These are phyloP conservation scores for Sturmia bella DNA, from an alignment of 2,888 invertebrate species.

Conservation along the genomic window DNA sequence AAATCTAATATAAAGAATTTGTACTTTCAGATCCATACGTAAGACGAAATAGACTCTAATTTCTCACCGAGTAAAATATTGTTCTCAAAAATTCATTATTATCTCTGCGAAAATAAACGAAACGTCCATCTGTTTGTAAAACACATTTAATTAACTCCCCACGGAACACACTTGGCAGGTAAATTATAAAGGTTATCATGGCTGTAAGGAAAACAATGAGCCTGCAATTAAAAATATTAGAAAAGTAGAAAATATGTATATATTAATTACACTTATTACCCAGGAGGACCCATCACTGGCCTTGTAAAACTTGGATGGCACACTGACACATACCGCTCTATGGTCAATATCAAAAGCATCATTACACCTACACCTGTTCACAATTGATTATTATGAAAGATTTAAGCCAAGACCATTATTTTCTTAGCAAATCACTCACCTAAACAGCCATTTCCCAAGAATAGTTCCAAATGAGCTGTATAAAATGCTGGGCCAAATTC, in stretches of 20 bases:
- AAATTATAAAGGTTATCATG: slow-evolving; percentile 85
- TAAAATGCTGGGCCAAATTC: slow-evolving; percentile 86
- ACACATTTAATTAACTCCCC: slow-evolving; percentile 84
- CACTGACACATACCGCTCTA: slow-evolving; percentile 89
- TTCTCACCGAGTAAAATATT: slow-evolving; percentile 83
- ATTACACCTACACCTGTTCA: slow-evolving; percentile 86
- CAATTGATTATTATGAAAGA: not conserved
- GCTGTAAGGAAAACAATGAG: slow-evolving; percentile 86
- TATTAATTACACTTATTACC: slow-evolving; percentile 76
- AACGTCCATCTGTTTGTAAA: slow-evolving; percentile 82
- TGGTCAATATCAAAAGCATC: slow-evolving; percentile 88
- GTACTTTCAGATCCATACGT: too few relatives aligned
- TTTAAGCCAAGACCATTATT: not conserved
- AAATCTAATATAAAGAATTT: slow-evolving; percentile 80
- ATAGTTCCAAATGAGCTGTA: slow-evolving; percentile 87
- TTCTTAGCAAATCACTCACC: slow-evolving; percentile 80
- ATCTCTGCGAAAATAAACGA: slow-evolving; percentile 84
- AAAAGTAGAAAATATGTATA: not conserved
- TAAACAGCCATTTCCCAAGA: slow-evolving; percentile 87
- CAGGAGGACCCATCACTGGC: slow-evolving; percentile 86
- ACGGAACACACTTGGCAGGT: slow-evolving; percentile 87
- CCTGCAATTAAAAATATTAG: slow-evolving; percentile 73
- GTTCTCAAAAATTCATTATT: slow-evolving; percentile 83
- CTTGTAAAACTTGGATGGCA: slow-evolving; percentile 87
- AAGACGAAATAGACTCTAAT: not conserved